Percentiles rank a stretch among this genome's conserved stretches.
Conservation (phyloP, 2,113 vertebrate species). For the Calyptommatus sinebrachiatus region DNA sequence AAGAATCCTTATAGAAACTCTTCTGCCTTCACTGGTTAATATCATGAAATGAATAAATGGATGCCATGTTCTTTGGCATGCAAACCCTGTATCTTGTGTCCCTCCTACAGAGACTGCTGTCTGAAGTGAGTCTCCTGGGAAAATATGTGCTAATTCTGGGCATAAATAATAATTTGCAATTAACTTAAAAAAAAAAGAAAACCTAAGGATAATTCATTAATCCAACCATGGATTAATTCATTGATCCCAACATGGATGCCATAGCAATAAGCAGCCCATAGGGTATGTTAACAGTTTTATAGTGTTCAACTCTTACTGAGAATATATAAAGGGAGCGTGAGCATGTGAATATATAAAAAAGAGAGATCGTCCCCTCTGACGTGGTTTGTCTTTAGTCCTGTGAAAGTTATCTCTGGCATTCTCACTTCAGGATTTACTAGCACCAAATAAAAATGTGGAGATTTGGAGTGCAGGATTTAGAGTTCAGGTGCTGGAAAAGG, state of each 20-base stretch:
- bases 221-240: too few relatives aligned
- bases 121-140: conserved; percentile 37
- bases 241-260: conserved; percentile 28
- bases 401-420: conserved; percentile 1
- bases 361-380: background rate
- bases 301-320: conserved; percentile 2
- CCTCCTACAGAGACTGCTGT: conserved; percentile 25
- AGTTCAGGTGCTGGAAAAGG: background rate
- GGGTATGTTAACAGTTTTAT: conserved; percentile 21
- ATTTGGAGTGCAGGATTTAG: conserved; percentile 20
- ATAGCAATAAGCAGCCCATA: conserved; percentile 34
- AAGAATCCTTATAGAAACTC: background rate
- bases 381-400: conserved; percentile 11
- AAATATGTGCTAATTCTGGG: conserved; percentile 40
- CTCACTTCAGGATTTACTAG: conserved; percentile 13
- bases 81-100: background rate
- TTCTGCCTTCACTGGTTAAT: background rate
- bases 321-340: background rate
- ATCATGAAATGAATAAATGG: background rate
- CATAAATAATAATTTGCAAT: conserved; percentile 41
- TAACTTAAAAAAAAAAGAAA: conserved; percentile 25
- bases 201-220: conserved; percentile 35
- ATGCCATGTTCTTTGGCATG: background rate
- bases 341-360: background rate
- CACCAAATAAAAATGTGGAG: conserved; percentile 20